Evolutionary conservation across 2,113 vertebrate species (phyloP).

Genomic region (Potamarius usumacintae): DNA sequence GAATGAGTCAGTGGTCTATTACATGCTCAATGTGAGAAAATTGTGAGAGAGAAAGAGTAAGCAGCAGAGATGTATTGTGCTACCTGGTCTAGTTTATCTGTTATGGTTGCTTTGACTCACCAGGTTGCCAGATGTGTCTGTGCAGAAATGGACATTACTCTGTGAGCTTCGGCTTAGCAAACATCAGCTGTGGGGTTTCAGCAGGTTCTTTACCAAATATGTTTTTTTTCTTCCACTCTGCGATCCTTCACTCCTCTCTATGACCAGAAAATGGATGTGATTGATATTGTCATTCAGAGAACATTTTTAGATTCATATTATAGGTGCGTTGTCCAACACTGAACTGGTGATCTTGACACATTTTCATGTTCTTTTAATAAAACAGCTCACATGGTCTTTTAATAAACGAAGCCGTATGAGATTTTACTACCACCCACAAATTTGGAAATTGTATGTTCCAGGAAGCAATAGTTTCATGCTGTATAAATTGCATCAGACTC

Average conservation of each 20-base stretch:
- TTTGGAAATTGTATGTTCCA: background rate
- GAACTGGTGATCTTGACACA: background rate
- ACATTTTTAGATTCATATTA: constrained; percentile 22
- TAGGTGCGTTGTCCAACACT: background rate
- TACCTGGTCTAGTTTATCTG: constrained; percentile 37
- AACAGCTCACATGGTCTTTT: no score
- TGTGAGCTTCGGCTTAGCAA: constrained; percentile 37
- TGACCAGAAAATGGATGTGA: background rate
- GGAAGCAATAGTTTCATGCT: background rate
- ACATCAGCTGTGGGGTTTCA: constrained; percentile 34
- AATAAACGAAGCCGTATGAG: no score
- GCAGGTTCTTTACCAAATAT: constrained; percentile 19
- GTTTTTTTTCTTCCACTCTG: background rate
- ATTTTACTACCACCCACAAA: background rate
- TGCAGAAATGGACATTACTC: constrained; percentile 19
- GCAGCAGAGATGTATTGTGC: background rate
- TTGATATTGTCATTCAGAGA: background rate
- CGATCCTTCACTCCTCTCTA: background rate
- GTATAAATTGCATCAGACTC: background rate
- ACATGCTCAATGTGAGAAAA: background rate
- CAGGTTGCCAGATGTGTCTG: constrained; percentile 39
- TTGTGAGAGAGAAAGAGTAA: background rate
- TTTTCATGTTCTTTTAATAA: background rate
- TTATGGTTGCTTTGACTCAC: constrained; percentile 30
- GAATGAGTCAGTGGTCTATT: constrained; percentile 22